phyloP scores from a whole-genome alignment of 2,888 invertebrate genomes.

The Erebia palarica region DNA sequence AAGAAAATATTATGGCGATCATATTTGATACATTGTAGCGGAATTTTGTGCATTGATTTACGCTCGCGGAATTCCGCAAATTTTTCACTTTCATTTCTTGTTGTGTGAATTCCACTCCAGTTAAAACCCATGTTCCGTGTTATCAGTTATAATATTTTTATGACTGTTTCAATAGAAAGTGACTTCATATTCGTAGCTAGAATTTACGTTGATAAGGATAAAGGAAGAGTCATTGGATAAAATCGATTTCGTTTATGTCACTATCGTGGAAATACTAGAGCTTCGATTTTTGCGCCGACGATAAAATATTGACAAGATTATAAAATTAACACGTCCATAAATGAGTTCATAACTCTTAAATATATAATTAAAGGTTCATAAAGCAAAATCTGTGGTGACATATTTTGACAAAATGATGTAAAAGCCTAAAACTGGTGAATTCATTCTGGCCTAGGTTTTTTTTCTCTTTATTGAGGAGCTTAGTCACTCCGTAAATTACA shows the following conservation, averaged over 20 bases:
- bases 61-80: not conserved
- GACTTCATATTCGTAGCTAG: constrained; percentile 24
- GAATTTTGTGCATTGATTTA: not conserved
- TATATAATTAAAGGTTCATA: too few relatives aligned
- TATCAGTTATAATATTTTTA: constrained; percentile 6
- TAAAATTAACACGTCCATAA: not conserved
- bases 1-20: too few relatives aligned
- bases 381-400: not conserved
- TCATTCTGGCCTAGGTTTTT: too few relatives aligned
- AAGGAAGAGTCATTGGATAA: constrained; percentile 18
- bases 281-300: not conserved
- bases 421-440: too few relatives aligned
- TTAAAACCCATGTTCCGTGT: not conserved
- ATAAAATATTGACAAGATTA: constrained; percentile 4
- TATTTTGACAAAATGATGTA: not conserved
- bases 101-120: not conserved
- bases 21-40: too few relatives aligned
- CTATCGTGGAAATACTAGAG: constrained; percentile 14
- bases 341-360: too few relatives aligned
- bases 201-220: constrained; percentile 27
- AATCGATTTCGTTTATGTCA: constrained; percentile 18
- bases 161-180: constrained; percentile 14
- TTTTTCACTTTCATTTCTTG: too few relatives aligned
- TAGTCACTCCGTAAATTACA: too few relatives aligned
- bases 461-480: too few relatives aligned